Evolutionary conservation across 2,888 invertebrate species (phyloP), one percentile per base, ranked within the genome.

Genomic region (Aethes cnicana): DNA sequence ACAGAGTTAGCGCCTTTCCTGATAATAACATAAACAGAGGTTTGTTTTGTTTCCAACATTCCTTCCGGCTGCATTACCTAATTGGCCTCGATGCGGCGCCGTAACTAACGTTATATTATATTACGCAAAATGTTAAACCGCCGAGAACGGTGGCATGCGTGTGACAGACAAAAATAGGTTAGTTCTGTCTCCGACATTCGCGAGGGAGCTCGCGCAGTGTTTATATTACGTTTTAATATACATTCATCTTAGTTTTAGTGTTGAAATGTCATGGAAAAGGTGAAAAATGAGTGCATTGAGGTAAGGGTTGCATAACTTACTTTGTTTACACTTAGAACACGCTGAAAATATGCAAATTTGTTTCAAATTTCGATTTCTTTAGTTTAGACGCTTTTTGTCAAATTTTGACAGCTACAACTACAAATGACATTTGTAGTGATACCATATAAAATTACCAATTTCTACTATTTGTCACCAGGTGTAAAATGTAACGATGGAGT

Each of bases 101-200:
- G 36, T 41, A 20, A 35, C 49, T 41, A 47, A 52, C 14, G 12
- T 50, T 55, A 28, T 9, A 17, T 18, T 18, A 52, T 49, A 61
- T 66, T 66, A 57, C 62, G 58, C 56, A 61, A 61, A 56, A 36
- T 48, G 54, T 47, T 44, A 49, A 54, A 55, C 47, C 52, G 43
- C 57, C 37, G 43, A 53, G 58, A 59, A 54, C 58, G 54, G 59
- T 50, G 56, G 55, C 62, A 63, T 58, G 59, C 55, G 56, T 55
- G 59, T 79, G 78, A 81, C 80, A 81, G 80, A 55, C 77, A 76
- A 66, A 77, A 78, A 77, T 82, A 84, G 84, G 80, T 83, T 81
- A 83, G 78, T 78, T 71, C 56, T 23, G 42, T 41, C 52, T 53
- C 14, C 53, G 53, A 53, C 52, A 57, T 60, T 50, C 49, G 61